Base-by-base conservation (phyloP, 2,888 invertebrate genomes). In the Barypeithes pellucidus region DNA sequence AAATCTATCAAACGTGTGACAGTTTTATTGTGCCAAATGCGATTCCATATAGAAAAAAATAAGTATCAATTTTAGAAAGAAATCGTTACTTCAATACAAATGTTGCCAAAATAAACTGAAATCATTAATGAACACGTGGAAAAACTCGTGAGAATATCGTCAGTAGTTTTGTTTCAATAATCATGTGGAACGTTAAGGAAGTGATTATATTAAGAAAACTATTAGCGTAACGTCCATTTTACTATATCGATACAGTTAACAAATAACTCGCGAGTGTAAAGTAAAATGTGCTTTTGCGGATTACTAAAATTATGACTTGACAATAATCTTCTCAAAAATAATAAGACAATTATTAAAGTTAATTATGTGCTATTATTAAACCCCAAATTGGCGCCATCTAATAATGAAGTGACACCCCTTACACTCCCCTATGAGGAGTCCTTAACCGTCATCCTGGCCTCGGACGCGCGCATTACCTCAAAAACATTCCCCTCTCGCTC, bases 391-490 rank as follows among this genome's bases (percentile, higher is more conserved):
- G 47, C 62, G 47, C 24, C 45, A 12, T 29, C 36, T 36, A 47
- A 29, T 33, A 14, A 57, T 57, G 54, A 67, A 59, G 20, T 59
- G 24, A 57, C 45, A 54, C 16, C 12, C 54, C 33, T 9, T 12
- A 57, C 20, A 41, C n/a, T 18, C 29, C 47, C 29, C 24, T 4
- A 63, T 63, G 62, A 18, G 33, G 47, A 24, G 16, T 20, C 43
- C 33, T 18, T 57, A 72, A 54, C 67, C 63, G 67, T 63, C 81
- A 84, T 79, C 79, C 84, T 84, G 84, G 84, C 83, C 80, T 80
- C 82, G 75, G 78, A 81, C 76, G 81, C 79, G 79, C 76, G 76
- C 52, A 54, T 47, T 20, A 18, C 52, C 67, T 22, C 45, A 24
- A 72, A 61, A 67, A 67, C 24, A 45, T 33, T 62, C 24, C 47